Percentiles rank a stretch among this genome's conserved stretches.
Conservation (phyloP, 2,888 invertebrate species). For the Podotricha telesiphe region DNA sequence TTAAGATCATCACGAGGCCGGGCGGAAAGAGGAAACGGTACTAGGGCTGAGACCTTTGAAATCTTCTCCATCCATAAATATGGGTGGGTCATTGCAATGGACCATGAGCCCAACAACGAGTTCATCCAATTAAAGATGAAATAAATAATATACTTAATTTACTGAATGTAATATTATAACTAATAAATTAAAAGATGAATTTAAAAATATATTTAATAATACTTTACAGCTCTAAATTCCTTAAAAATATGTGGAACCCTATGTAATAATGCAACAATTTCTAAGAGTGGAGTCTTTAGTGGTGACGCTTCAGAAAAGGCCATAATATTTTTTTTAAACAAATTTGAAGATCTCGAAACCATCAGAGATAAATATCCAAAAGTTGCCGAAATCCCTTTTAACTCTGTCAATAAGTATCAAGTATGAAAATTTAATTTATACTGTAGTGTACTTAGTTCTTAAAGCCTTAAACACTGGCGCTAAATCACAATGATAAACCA, state of each 20-base stretch:
- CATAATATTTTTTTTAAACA: slow-evolving; percentile 88
- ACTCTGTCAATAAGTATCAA: slow-evolving; percentile 97
- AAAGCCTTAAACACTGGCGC: no score
- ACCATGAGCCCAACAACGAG: no score
- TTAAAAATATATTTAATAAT: neutral
- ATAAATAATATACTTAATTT: no score
- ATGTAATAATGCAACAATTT: slow-evolving; percentile 97
- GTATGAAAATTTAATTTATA: slow-evolving; percentile 51
- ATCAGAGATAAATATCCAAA: slow-evolving; percentile 91
- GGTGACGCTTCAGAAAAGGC: slow-evolving; percentile 98
- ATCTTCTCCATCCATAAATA: no score
- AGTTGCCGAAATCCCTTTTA: slow-evolving; percentile 95
- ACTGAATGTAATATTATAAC: no score
- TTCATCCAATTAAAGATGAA: no score
- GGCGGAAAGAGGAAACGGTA: no score
- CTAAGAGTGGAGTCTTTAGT: slow-evolving; percentile 88
- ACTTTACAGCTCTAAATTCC: slow-evolving; percentile 86
- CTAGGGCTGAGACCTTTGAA: no score
- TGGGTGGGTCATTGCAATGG: no score
- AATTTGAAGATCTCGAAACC: slow-evolving; percentile 87
- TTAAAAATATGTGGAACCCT: slow-evolving; percentile 95
- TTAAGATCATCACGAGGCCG: no score
- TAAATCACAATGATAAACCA: no score
- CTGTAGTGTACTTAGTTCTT: neutral
- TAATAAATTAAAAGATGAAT: neutral